phyloP scores from a whole-genome alignment of 2,113 vertebrate genomes.

The Ictalurus furcatus region DNA sequence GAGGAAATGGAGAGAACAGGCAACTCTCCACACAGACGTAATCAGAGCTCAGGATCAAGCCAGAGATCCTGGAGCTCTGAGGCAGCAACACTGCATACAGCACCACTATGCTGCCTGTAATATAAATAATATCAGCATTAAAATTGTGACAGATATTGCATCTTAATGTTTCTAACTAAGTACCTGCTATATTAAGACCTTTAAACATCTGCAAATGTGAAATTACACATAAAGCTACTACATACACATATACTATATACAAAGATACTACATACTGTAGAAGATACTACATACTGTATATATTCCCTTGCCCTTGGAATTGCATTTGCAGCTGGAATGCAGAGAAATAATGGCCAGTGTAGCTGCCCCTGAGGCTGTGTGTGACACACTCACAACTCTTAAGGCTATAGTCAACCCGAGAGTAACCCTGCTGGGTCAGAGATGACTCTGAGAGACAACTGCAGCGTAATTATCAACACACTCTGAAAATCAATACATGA shows the following conservation, averaged over 20 bases:
- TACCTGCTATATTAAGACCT: background rate
- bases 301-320: background rate
- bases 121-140: background rate
- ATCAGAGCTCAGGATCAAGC: background rate
- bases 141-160: background rate
- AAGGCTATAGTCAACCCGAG: background rate
- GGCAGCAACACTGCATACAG: background rate
- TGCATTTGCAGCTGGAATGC: background rate
- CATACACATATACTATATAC: too few relatives aligned
- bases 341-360: background rate
- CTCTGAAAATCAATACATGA: background rate
- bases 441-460: background rate
- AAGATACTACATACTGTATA: background rate
- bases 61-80: background rate
- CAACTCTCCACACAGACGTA: too few relatives aligned
- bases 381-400: background rate
- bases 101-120: background rate
- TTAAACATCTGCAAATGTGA: background rate
- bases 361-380: background rate
- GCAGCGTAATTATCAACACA: conserved; percentile 10
- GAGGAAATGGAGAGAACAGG: background rate
- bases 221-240: background rate
- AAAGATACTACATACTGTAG: too few relatives aligned
- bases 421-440: background rate
- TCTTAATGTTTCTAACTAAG: background rate